phyloP scores from a whole-genome alignment of 2,113 vertebrate genomes.

The Tamias sibiricus region DNA sequence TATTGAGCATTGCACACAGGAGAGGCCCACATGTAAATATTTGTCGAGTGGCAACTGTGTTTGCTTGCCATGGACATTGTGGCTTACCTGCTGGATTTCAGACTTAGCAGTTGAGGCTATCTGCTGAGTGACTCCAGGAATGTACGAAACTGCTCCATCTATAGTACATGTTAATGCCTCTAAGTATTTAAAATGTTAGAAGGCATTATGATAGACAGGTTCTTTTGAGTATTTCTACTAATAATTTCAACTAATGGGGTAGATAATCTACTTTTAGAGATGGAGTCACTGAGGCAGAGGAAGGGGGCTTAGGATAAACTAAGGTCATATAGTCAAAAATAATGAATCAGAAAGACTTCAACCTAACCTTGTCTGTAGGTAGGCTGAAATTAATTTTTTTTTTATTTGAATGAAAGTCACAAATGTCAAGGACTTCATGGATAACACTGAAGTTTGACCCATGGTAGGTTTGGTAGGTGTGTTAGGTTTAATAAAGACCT shows the following conservation, averaged over 20 bases:
- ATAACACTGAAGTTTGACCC: neutral
- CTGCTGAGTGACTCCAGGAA: neutral
- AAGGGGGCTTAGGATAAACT: neutral
- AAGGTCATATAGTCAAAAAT: neutral
- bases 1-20: neutral
- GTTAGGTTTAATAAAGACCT: neutral
- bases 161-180: neutral
- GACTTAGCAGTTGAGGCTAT: neutral
- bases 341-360: slow-evolving; percentile 4
- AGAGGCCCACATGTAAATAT: neutral
- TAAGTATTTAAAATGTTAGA: neutral
- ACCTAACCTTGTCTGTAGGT: neutral
- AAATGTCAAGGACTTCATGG: neutral
- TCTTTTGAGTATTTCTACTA: neutral
- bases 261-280: neutral
- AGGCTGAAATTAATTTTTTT: neutral
- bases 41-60: neutral
- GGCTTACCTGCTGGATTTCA: neutral
- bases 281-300: neutral
- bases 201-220: neutral
- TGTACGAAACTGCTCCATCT: neutral
- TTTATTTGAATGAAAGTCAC: slow-evolving; percentile 2
- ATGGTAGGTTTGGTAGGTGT: neutral
- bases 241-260: neutral
- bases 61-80: neutral